These are phyloP conservation scores for Lepidocyrtoides sp. DNA, from an alignment of 2,888 invertebrate species.

Conservation along the genomic window DNA sequence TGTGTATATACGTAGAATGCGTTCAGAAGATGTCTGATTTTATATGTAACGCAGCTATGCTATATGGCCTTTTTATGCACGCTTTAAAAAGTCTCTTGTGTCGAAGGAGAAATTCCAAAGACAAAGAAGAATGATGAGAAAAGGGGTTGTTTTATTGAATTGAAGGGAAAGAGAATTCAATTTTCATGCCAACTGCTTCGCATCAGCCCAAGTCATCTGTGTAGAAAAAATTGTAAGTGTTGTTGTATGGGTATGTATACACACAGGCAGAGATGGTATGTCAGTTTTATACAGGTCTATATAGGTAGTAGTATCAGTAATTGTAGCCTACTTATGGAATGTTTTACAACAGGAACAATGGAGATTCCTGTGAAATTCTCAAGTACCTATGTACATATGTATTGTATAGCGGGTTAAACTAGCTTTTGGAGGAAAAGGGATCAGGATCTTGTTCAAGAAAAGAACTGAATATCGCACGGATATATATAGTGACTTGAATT, in stretches of 20 bases:
- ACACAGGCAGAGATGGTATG: neutral
- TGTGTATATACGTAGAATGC: too few species aligned
- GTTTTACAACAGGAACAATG: neutral
- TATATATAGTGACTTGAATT: conserved; percentile 39
- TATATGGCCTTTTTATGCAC: too few species aligned
- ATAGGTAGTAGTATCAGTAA: too few species aligned
- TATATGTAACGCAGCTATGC: conserved; percentile 10
- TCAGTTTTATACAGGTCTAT: neutral
- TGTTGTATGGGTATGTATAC: neutral
- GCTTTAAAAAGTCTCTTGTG: neutral
- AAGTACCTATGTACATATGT: too few species aligned
- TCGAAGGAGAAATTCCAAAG: neutral
- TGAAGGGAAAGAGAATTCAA: conserved; percentile 71
- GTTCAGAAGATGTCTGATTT: neutral
- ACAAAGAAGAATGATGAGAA: conserved; percentile 72
- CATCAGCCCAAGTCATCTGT: conserved; percentile 61
- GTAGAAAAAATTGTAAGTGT: conserved; percentile 15
- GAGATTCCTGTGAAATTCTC: conserved; percentile 10
- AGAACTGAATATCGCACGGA: neutral
- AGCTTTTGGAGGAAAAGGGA: conserved; percentile 23
- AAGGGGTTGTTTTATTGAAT: conserved; percentile 71
- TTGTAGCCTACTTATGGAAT: too few species aligned
- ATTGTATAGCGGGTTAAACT: conserved; percentile 12
- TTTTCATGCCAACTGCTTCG: conserved; percentile 76
- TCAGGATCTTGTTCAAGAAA: neutral